Evolutionary conservation across 2,888 invertebrate species (phyloP), one percentile per base, ranked within the genome.

Genomic region (Cerastis rubricosa): DNA sequence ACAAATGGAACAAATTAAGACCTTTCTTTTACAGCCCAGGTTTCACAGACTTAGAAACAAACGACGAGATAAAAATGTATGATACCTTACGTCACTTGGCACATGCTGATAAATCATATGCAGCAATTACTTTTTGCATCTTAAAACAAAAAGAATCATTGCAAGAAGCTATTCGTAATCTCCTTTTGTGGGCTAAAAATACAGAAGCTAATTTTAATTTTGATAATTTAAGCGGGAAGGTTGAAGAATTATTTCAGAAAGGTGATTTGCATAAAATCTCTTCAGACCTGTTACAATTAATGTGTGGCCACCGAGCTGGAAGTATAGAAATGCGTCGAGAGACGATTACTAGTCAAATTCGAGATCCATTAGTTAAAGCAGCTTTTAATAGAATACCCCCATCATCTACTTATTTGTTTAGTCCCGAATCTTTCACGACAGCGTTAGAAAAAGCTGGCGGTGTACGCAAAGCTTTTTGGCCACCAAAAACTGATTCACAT

Each of bases 211-310:
- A n/a, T n/a, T n/a, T 71, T 0, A 71, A 61, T 71, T 22, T 14
- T n/a, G 71, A 71, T 47, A 57, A 57, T 69, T 69, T 45, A 57
- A 69, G 25, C 43, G 17, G 57, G 11, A 69, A 69, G 69, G 43
- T 71, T 9, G 61, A 71, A 22, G 47, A 61, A 25, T 71, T 71
- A 47, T 71, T 69, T 57, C 45, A 59, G 59, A 69, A 69, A 57
- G 57, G 29, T 19, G 29, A 69, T 2, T 59, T 43, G 4, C 69
- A 59, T 45, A 69, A 69, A 69, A 69, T 69, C n/a, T 69, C 43
- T 17, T 54, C 57, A 43, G 69, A 69, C 59, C 14, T 69, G 11
- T 57, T 69, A 43, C 69, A 69, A 59, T 25, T 69, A 43, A 29
- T 45, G 43, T 69, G 59, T 59, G 59, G 57, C 12, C 69, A 69